Conservation (phyloP, 1,140 invertebrate species). For the Lordiphosa stackelbergi region DNA sequence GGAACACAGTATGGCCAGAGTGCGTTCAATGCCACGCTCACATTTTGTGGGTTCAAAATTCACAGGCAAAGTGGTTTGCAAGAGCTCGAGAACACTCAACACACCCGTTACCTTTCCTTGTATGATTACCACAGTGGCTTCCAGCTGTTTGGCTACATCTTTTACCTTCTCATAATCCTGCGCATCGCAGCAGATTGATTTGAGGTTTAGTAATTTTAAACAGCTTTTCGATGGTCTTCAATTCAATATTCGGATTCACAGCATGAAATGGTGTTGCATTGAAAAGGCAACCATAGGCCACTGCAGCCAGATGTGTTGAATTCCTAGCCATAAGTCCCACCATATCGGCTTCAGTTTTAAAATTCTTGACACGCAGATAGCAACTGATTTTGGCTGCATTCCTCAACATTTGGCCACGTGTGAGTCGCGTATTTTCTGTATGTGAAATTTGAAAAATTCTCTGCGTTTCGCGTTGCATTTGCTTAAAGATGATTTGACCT, state of each 20-base stretch:
- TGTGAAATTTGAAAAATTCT: conserved; percentile 62
- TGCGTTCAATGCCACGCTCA: conserved; percentile 52
- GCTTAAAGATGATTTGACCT: conserved; percentile 54
- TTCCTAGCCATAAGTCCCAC: conserved; percentile 61
- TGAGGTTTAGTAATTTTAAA: conserved; percentile 58
- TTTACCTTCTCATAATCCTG: conserved; percentile 44
- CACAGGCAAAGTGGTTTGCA: conserved; percentile 39
- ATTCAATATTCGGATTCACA: conserved; percentile 51
- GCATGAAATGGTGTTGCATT: conserved; percentile 71
- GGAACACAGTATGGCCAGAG: conserved; percentile 78
- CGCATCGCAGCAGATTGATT: conserved; percentile 67
- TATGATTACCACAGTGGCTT: conserved; percentile 40
- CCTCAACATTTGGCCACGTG: conserved; percentile 46
- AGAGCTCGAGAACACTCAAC: conserved; percentile 38
- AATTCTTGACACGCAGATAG: conserved; percentile 29
- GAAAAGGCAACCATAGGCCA: conserved; percentile 64
- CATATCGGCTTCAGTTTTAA: conserved; percentile 41
- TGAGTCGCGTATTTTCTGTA: conserved; percentile 58
- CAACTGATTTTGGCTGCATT: conserved; percentile 46
- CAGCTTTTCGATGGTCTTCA: conserved; percentile 51
- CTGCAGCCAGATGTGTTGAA: conserved; percentile 51
- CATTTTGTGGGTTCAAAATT: conserved; percentile 42
- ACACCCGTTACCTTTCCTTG: conserved; percentile 37
- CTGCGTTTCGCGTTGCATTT: conserved; percentile 48
- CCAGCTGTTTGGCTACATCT: conserved; percentile 30